Evolutionary conservation across 2,888 invertebrate species (phyloP).

Genomic region (Cybosia mesomella): DNA sequence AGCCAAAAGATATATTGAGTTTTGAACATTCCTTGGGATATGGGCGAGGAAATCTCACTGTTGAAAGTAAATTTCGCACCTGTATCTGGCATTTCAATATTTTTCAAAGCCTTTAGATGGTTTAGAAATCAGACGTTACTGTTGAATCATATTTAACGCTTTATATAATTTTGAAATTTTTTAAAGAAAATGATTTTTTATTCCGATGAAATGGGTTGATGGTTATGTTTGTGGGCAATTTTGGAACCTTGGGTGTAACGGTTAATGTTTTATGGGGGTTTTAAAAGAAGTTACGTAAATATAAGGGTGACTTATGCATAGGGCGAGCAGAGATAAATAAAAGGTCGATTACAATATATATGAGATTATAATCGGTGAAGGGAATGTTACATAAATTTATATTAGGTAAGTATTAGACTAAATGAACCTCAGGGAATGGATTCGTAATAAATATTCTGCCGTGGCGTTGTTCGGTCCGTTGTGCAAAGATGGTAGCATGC

Average conservation of each 20-base stretch:
- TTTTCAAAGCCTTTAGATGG: slow-evolving; percentile 1
- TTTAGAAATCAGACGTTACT: not conserved
- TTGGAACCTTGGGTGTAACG: not conserved
- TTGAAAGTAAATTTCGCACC: slow-evolving; percentile 23
- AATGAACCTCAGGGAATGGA: too few relatives aligned
- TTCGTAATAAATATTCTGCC: too few relatives aligned
- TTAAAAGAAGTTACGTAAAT: too few relatives aligned
- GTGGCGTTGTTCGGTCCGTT: too few relatives aligned
- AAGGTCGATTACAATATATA: too few relatives aligned
- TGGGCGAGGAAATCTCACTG: slow-evolving; percentile 18
- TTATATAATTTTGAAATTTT: not conserved
- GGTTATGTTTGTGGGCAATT: not conserved
- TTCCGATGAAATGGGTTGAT: not conserved
- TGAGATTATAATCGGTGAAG: too few relatives aligned
- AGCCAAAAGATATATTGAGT: slow-evolving; percentile 28
- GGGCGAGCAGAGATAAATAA: too few relatives aligned
- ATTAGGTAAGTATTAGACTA: too few relatives aligned
- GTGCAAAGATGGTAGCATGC: too few relatives aligned
- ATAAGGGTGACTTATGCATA: too few relatives aligned
- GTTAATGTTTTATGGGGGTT: too few relatives aligned
- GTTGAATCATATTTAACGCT: not conserved
- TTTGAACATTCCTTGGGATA: slow-evolving; percentile 22
- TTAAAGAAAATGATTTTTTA: not conserved
- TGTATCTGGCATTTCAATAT: slow-evolving; percentile 19
- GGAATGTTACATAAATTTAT: too few relatives aligned